Conservation (phyloP, 2,888 invertebrate genomes). For the Bombylius discolor region DNA sequence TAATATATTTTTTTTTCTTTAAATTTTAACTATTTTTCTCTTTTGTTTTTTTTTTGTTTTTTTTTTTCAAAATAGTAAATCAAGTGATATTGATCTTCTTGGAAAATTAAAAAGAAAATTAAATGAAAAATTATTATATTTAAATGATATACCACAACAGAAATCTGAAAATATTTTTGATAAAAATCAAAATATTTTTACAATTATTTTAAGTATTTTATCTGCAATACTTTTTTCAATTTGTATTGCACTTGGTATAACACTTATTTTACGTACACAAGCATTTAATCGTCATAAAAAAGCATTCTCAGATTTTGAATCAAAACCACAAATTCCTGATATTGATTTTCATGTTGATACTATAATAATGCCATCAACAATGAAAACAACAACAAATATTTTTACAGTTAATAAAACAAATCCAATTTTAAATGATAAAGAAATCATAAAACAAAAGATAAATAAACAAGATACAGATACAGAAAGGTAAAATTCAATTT, state of each 20-base stretch:
- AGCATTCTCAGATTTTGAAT: conserved; percentile 50
- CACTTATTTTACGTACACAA: conserved; percentile 44
- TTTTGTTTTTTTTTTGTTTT: background rate
- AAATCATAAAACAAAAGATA: background rate
- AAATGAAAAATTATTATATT: conserved; percentile 19
- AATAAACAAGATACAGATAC: background rate
- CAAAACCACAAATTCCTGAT: conserved; percentile 34
- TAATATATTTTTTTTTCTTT: background rate
- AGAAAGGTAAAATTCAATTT: background rate
- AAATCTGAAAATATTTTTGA: conserved; percentile 26
- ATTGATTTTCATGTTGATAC: conserved; percentile 35
- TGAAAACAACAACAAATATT: conserved; percentile 31
- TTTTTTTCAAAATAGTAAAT: conserved; percentile 26
- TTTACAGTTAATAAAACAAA: conserved; percentile 58
- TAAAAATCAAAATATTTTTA: conserved; percentile 34
- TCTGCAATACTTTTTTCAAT: conserved; percentile 42
- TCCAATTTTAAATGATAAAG: conserved; percentile 48
- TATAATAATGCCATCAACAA: too few relatives aligned
- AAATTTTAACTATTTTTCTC: too few relatives aligned
- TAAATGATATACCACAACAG: conserved; percentile 38
- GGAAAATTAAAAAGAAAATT: conserved; percentile 35
- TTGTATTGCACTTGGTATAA: conserved; percentile 40
- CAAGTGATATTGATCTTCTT: conserved; percentile 38
- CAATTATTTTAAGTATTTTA: conserved; percentile 41
- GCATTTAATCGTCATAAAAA: conserved; percentile 45